Percentiles rank a stretch among this genome's conserved stretches.
phyloP scores from a whole-genome alignment of 2,888 invertebrate species.

The Acronicta psi region DNA sequence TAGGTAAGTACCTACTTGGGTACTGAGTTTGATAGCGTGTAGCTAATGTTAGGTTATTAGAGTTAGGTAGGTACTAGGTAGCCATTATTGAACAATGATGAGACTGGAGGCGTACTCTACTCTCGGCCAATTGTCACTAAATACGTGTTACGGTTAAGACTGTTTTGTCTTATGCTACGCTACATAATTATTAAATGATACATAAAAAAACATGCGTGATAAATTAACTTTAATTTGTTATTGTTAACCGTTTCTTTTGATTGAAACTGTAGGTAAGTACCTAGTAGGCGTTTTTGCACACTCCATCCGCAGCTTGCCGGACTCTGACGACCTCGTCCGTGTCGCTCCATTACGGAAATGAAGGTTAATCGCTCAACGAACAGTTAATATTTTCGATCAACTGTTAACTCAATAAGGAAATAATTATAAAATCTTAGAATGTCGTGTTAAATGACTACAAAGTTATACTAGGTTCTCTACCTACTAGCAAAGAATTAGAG shows the following conservation, averaged over 20 bases:
- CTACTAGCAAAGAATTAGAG: conserved; percentile 42
- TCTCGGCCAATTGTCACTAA: conserved; percentile 52
- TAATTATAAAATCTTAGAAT: conserved; percentile 50
- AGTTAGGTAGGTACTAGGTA: conserved; percentile 50
- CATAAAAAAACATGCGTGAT: conserved; percentile 39
- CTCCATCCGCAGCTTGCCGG: conserved; percentile 34
- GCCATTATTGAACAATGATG: conserved; percentile 58
- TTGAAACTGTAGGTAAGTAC: conserved; percentile 51
- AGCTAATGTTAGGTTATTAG: conserved; percentile 54
- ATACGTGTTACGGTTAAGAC: conserved; percentile 34
- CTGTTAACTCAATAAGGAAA: conserved; percentile 60
- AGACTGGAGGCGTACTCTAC: conserved; percentile 56
- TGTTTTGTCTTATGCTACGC: conserved; percentile 14
- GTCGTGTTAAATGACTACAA: conserved; percentile 40
- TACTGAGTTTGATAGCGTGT: conserved; percentile 55
- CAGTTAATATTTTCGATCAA: conserved; percentile 57
- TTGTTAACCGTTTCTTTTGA: conserved; percentile 50
- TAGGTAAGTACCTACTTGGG: conserved; percentile 33
- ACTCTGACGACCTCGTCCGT: conserved; percentile 53
- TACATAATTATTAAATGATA: conserved; percentile 14
- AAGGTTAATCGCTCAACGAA: conserved; percentile 57
- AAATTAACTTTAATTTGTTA: conserved; percentile 42
- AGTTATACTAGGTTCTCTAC: conserved; percentile 2
- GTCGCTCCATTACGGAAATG: conserved; percentile 57
- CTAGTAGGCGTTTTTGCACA: conserved; percentile 53